Evolutionary conservation across 2,113 vertebrate species (phyloP).

Genomic region (Cisticola juncidis): DNA sequence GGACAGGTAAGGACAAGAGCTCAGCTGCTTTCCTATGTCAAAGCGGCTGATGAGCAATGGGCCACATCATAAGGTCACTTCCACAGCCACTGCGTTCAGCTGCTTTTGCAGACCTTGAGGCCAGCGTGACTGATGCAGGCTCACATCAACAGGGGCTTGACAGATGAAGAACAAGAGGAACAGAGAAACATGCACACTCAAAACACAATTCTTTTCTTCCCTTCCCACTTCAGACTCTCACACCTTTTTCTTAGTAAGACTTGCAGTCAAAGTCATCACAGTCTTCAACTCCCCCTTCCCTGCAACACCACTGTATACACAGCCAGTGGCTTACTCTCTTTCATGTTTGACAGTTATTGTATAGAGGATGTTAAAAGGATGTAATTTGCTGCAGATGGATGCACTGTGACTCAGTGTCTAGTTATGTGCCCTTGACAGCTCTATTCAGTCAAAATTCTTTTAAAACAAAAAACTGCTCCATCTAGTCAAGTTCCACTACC

Average conservation of each 20-base stretch:
- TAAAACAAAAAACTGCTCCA: conserved; percentile 25
- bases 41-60: not conserved
- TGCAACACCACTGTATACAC: not conserved
- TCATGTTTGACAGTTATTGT: not conserved
- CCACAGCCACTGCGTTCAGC: not conserved
- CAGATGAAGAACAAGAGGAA: not conserved
- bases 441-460: conserved; percentile 10
- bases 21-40: not conserved
- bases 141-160: not conserved
- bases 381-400: conserved; percentile 39
- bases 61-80: not conserved
- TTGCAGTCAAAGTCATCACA: not conserved
- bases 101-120: not conserved
- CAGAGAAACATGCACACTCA: not conserved
- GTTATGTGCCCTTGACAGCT: conserved; percentile 43
- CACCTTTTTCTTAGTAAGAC: not conserved
- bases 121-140: not conserved
- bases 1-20: not conserved
- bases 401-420: conserved; percentile 60
- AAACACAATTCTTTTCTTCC: not conserved
- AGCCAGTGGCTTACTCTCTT: not conserved
- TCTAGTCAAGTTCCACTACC: not conserved
- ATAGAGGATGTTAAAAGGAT: not conserved
- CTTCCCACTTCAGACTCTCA: not conserved
- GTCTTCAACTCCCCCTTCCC: not conserved